Percentiles rank a stretch among this genome's conserved stretches.
These are phyloP conservation scores for Brachymystax lenok DNA, from an alignment of 2,797 vertebrate species.

Conservation along the genomic window DNA sequence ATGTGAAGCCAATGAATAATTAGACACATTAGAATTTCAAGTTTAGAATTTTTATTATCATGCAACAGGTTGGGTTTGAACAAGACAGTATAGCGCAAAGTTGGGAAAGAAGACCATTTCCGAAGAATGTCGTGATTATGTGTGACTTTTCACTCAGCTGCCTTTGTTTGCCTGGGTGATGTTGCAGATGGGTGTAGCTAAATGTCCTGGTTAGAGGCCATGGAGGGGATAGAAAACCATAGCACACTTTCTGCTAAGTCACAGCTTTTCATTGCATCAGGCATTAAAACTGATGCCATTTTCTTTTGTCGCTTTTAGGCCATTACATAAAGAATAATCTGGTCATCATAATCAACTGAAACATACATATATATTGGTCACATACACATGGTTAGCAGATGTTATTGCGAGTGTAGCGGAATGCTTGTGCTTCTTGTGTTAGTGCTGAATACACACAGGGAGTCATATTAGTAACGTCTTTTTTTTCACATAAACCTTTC, in stretches of 20 bases:
- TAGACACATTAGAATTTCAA: neutral
- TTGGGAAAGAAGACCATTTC: neutral
- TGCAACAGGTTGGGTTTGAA: neutral
- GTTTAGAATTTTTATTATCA: neutral
- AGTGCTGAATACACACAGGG: too few relatives aligned
- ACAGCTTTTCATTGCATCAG: neutral
- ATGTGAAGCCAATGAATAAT: neutral
- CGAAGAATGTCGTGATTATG: neutral
- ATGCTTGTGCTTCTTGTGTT: too few relatives aligned
- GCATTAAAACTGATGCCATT: neutral
- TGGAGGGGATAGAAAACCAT: neutral
- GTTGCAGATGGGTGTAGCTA: neutral
- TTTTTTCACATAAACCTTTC: too few relatives aligned
- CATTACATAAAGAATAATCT: neutral
- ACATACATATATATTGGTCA: too few relatives aligned
- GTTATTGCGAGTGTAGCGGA: too few relatives aligned
- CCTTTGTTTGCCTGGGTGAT: neutral
- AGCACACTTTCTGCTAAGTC: neutral
- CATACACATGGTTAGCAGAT: too few relatives aligned
- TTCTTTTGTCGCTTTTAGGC: neutral
- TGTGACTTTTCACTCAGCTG: neutral
- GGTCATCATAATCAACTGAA: neutral
- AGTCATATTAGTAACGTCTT: too few relatives aligned
- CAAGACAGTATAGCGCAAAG: neutral
- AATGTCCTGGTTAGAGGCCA: neutral